Conservation (phyloP, 2,113 vertebrate genomes). For the Hippopotamus amphibius region DNA sequence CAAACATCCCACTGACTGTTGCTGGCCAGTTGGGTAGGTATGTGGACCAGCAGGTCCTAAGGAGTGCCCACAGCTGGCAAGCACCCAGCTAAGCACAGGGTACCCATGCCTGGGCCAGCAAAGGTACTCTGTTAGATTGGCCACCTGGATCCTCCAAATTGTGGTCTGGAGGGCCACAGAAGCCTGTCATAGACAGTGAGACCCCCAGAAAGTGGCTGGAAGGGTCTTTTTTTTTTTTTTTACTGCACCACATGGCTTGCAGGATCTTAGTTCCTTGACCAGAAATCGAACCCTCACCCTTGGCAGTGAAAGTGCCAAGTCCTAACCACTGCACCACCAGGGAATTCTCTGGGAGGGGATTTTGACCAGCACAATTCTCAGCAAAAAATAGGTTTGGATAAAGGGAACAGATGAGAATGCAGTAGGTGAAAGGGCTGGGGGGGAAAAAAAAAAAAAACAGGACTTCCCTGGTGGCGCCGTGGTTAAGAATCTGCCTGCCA, state of each 20-base stretch:
- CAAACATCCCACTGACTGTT: neutral
- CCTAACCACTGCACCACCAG: no score
- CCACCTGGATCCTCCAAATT: neutral
- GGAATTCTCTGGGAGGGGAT: neutral
- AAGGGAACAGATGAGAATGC: neutral
- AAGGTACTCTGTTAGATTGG: neutral
- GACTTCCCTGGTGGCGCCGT: no score
- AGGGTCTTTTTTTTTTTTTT: neutral
- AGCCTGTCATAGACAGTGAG: neutral
- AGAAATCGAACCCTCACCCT: no score
- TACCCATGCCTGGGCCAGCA: neutral
- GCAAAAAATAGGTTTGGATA: neutral
- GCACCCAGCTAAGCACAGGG: neutral
- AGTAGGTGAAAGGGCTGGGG: neutral
- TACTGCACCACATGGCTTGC: no score
- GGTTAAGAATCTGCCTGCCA: no score
- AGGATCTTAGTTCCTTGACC: no score
- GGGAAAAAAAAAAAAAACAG: no score
- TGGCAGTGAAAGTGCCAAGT: no score
- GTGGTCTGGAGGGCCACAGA: neutral
- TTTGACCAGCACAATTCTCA: neutral
- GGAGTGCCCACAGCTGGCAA: neutral
- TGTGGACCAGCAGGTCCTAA: slow-evolving; percentile 50
- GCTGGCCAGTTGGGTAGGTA: slow-evolving; percentile 46
- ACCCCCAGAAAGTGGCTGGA: neutral